Evolutionary conservation across 64 coral and sea anemone species (phyloP).

Genomic region (Trachythela sp.): DNA sequence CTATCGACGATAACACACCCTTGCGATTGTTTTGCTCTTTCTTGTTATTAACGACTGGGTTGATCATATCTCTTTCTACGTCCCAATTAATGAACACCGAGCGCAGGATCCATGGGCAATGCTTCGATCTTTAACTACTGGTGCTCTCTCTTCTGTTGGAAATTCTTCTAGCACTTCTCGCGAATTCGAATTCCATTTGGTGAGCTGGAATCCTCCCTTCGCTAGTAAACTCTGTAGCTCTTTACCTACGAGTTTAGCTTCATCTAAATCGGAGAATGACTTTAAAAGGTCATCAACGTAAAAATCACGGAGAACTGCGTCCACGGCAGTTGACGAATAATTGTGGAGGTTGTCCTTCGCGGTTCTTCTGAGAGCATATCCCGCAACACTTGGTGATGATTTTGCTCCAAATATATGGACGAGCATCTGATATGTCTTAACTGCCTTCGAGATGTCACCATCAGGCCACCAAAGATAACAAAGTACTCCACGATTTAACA

Average conservation of each 20-base stretch:
- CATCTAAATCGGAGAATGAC: constrained; percentile 24
- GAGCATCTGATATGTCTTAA: neutral
- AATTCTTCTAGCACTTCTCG: constrained; percentile 37
- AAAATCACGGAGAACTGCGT: constrained; percentile 58
- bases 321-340: constrained; percentile 14
- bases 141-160: neutral
- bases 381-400: constrained; percentile 45
- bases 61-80: constrained; percentile 45
- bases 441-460: neutral
- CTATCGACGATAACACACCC: constrained; percentile 51
- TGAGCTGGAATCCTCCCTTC: constrained; percentile 32
- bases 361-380: constrained; percentile 49
- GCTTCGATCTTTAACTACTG: constrained; percentile 35
- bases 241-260: constrained; percentile 24
- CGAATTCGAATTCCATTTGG: constrained; percentile 34
- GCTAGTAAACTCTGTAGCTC: constrained; percentile 27
- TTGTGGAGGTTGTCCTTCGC: constrained; percentile 48
- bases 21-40: constrained; percentile 44
- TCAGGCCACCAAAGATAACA: constrained; percentile 8
- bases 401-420: constrained; percentile 1
- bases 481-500: neutral
- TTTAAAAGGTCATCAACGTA: constrained; percentile 70
- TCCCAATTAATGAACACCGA: constrained; percentile 46
- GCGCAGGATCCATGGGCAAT: constrained; percentile 48
- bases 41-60: constrained; percentile 30